Base-by-base conservation (phyloP, 2,888 invertebrate species). In the Eremobia ochroleuca region DNA sequence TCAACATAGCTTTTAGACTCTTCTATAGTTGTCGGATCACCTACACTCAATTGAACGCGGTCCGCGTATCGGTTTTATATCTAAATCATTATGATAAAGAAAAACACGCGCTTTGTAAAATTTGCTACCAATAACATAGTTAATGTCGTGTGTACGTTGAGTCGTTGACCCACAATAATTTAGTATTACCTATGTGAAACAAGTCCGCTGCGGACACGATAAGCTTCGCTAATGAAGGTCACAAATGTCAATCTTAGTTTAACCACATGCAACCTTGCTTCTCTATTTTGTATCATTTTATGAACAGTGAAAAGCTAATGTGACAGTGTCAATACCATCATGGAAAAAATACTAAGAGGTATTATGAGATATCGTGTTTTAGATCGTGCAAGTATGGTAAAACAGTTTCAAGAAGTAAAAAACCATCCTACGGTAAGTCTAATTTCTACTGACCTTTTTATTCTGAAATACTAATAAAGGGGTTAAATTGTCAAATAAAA, bases 331-430 rank as follows among this genome's bases (percentile, higher is more conserved):
- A 81, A 77, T 69, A 78, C 65, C 69, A 93, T 76, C 75, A 99
- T 99, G 98, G 98, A 99, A 91, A 97, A 98, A 95, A 98, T 99
- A 93, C 96, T 99, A 87, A 97, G 98, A 92, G 99, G 99, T 72
- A 98, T 99, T 74, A 98, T 99, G 98, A 97, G 98, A 91, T 99
- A 99, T 94, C 97, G 99, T 80, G 97, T 98, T 82, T 97, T 98
- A 76, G 98, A 98, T 87, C 97, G 98, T 85, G 98, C 98, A 81
- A 98, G 97, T 91, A 99, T 99, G 99, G 98, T 99, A 52, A 98
- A 99, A 96, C 99, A 99, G 95, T 99, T 99, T 96, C 97, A 98
- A 94, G 97, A 98, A 97, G 99, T 99, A 87, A 97, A 98, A 93
- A 98, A 99, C 96, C 98, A 99, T 97, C 99, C 99, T 37, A 97